These are phyloP conservation scores for Tolypeutes matacus DNA, from an alignment of 2,797 vertebrate genomes.

Conservation along the genomic window DNA sequence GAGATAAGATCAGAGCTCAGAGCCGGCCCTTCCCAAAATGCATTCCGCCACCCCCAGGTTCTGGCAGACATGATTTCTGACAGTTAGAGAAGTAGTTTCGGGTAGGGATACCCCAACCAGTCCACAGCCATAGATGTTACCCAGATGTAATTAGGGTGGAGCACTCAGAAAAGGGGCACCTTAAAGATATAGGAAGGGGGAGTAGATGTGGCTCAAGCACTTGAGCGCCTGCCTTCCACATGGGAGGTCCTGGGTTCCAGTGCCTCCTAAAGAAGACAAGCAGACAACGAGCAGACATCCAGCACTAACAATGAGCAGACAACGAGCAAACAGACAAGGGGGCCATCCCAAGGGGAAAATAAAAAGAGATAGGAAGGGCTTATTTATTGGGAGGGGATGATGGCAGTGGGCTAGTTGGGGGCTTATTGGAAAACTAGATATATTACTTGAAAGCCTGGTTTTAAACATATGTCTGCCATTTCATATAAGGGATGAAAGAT, in stretches of 20 bases:
- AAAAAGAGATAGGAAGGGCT: neutral
- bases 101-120: neutral
- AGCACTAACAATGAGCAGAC: no score
- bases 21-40: neutral
- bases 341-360: no score
- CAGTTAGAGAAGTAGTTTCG: neutral
- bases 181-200: neutral
- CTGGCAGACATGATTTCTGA: neutral
- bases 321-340: no score
- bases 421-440: neutral
- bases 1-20: neutral
- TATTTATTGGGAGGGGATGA: neutral
- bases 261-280: no score
- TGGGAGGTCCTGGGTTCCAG: no score
- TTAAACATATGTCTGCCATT: conserved; percentile 24
- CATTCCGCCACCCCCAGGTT: neutral
- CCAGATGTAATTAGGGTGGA: neutral
- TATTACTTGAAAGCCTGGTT: conserved; percentile 54
- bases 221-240: no score
- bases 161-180: neutral
- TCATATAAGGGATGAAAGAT: conserved; percentile 21
- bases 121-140: neutral
- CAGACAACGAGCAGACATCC: no score
- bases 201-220: no score
- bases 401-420: neutral